These are phyloP conservation scores for Molossus molossus DNA, from an alignment of 2,797 vertebrate genomes.

Conservation along the genomic window DNA sequence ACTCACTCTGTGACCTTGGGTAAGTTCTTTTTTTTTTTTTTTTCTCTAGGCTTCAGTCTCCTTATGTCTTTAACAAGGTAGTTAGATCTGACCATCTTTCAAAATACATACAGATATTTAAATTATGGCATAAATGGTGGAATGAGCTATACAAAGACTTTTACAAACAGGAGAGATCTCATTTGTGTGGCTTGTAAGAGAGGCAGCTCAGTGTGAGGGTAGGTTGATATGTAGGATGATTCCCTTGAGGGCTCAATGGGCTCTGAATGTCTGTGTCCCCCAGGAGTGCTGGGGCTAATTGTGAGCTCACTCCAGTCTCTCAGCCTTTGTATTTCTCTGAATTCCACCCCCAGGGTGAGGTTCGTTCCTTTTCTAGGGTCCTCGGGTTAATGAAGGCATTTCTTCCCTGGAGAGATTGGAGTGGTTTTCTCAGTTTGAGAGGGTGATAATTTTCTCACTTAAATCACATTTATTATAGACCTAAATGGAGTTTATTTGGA, in stretches of 20 bases:
- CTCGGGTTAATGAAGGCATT: slow-evolving; percentile 59
- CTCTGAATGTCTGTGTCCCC: slow-evolving; percentile 19
- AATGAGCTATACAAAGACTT: slow-evolving; percentile 26
- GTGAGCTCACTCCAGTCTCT: background rate
- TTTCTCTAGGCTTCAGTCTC: background rate
- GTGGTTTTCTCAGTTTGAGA: slow-evolving; percentile 60
- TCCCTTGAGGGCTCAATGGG: background rate
- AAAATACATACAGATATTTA: background rate
- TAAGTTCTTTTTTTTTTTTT: background rate
- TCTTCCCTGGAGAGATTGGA: slow-evolving; percentile 65
- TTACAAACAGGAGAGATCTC: slow-evolving; percentile 4
- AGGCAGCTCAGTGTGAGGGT: background rate
- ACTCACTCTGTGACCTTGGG: background rate
- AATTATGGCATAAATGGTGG: slow-evolving; percentile 39
- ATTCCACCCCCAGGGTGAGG: background rate
- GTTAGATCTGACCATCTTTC: slow-evolving; percentile 7
- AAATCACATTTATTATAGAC: slow-evolving; percentile 78
- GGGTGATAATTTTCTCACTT: slow-evolving; percentile 76
- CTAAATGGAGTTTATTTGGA: slow-evolving; percentile 72
- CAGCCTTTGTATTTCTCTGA: slow-evolving; percentile 41
- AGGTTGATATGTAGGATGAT: background rate
- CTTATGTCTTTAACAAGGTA: slow-evolving; percentile 22
- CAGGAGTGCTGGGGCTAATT: background rate
- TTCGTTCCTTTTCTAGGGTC: background rate
- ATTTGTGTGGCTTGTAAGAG: slow-evolving; percentile 38